Evolutionary conservation across 2,113 vertebrate genomes (phyloP).

Genomic region (Alectura lathami): DNA sequence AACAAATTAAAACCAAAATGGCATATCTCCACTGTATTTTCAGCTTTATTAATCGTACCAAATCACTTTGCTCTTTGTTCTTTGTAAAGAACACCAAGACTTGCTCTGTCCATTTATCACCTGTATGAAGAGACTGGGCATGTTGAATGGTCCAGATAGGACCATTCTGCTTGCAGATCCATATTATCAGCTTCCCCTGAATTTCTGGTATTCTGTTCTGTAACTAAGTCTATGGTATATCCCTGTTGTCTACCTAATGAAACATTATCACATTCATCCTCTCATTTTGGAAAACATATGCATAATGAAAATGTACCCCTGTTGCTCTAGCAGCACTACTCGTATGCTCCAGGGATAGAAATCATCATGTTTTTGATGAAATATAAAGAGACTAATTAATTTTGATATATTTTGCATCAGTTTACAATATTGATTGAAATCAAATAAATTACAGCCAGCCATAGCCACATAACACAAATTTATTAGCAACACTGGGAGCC

Average conservation of each 20-base stretch:
- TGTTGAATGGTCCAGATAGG: neutral
- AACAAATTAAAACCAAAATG: neutral
- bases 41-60: conserved; percentile 22
- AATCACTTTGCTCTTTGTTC: conserved; percentile 10
- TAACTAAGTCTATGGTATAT: neutral
- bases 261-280: neutral
- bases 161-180: neutral
- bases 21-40: neutral
- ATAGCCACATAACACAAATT: neutral
- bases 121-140: neutral
- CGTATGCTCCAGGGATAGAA: neutral
- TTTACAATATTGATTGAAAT: conserved; percentile 15
- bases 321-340: neutral
- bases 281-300: conserved; percentile 37
- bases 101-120: neutral
- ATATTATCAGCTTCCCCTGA: neutral
- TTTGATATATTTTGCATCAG: neutral
- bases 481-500: neutral
- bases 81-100: neutral
- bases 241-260: conserved; percentile 14
- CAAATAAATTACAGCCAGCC: neutral
- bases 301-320: conserved; percentile 24
- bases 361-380: neutral
- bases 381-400: conserved; percentile 20
- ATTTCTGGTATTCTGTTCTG: neutral